Percentiles rank a stretch among this genome's conserved stretches.
phyloP scores from a whole-genome alignment of 2,888 invertebrate genomes.

The Cheilosia grossa region DNA sequence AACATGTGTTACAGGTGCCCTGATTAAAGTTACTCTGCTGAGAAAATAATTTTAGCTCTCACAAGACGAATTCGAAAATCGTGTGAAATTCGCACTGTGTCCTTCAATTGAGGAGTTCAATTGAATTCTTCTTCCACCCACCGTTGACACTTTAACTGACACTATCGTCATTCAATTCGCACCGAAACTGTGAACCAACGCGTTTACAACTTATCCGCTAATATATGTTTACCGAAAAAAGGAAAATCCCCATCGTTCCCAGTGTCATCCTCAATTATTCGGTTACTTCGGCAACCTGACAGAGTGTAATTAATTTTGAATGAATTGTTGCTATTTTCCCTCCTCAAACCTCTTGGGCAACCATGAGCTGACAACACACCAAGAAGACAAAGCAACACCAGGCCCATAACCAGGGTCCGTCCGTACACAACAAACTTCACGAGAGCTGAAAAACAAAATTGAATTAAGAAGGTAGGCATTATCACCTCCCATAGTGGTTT shows the following conservation, averaged over 20 bases:
- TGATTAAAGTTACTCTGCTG: too few species aligned
- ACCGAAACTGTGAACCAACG: conserved; percentile 20
- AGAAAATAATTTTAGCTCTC: too few species aligned
- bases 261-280: conserved; percentile 50
- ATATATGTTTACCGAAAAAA: neutral
- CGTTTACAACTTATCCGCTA: neutral
- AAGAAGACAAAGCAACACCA: neutral
- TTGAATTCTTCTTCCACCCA: conserved; percentile 3
- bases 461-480: conserved; percentile 26
- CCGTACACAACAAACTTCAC: neutral
- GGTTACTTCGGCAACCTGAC: conserved; percentile 59
- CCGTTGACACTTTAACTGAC: conserved; percentile 34
- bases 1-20: too few species aligned
- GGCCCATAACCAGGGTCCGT: neutral
- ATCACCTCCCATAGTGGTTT: conserved; percentile 17
- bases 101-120: too few species aligned
- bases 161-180: conserved; percentile 28
- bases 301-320: conserved; percentile 63
- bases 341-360: neutral
- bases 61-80: too few species aligned
- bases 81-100: too few species aligned
- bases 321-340: conserved; percentile 52
- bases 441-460: conserved; percentile 10
- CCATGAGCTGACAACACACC: conserved; percentile 9
- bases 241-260: conserved; percentile 34